phyloP scores from a whole-genome alignment of 2,888 invertebrate genomes.

The Drosophila picticornis region DNA sequence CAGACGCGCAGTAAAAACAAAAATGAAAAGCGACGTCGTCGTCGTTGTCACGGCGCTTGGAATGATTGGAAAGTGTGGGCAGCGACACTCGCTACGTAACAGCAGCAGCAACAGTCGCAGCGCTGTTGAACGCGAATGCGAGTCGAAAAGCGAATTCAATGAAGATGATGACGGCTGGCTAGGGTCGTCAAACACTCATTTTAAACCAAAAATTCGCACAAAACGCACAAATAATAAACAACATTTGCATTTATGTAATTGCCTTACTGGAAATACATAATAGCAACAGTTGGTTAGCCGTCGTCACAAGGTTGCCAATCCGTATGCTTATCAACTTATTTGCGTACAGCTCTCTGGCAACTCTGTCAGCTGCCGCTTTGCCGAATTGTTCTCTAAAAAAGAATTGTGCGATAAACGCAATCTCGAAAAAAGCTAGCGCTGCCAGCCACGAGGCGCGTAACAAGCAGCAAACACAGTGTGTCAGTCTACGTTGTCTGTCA shows the following conservation, averaged over 20 bases:
- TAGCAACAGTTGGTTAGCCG: constrained; percentile 55
- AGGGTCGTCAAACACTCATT: constrained; percentile 41
- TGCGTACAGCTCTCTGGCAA: constrained; percentile 29
- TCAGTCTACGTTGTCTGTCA: constrained; percentile 18
- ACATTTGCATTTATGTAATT: constrained; percentile 34
- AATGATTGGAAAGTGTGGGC: constrained; percentile 56
- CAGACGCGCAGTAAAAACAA: constrained; percentile 15
- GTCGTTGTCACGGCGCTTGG: constrained; percentile 33
- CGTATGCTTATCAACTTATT: background rate
- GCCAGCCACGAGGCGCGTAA: constrained; percentile 16
- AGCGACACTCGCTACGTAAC: constrained; percentile 66
- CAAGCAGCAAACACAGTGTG: constrained; percentile 21
- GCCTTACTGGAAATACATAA: constrained; percentile 16
- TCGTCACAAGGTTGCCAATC: constrained; percentile 40
- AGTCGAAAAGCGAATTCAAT: constrained; percentile 37
- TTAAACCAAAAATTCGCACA: constrained; percentile 3
- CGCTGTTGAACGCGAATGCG: constrained; percentile 56
- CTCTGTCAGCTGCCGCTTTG: constrained; percentile 54
- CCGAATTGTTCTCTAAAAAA: constrained; percentile 22
- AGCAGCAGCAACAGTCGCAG: constrained; percentile 43
- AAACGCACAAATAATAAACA: constrained; percentile 13
- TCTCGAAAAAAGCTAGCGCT: background rate
- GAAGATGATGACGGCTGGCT: constrained; percentile 19
- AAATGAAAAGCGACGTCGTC: constrained; percentile 28
- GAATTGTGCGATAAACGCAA: constrained; percentile 38